These are phyloP conservation scores for Grapholita molesta DNA, from an alignment of 1,140 invertebrate species.

Conservation along the genomic window DNA sequence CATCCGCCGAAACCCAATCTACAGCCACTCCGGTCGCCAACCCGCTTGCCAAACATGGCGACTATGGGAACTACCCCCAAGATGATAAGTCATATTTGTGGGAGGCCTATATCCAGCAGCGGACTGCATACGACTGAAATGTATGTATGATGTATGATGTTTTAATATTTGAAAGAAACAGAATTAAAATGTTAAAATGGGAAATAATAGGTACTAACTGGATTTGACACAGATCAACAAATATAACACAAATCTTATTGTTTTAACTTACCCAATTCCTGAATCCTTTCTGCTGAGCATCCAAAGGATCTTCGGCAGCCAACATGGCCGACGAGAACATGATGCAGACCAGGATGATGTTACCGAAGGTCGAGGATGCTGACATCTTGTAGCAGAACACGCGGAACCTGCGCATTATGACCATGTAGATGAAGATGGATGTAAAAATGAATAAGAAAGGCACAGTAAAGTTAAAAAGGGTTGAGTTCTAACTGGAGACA, in stretches of 20 bases:
- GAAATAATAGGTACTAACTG: too few species aligned
- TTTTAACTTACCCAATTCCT: conserved; percentile 57
- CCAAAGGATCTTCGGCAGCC: conserved; percentile 97
- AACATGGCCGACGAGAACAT: conserved; percentile 99
- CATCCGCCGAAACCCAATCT: too few species aligned
- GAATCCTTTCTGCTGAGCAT: conserved; percentile 82
- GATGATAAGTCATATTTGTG: too few species aligned
- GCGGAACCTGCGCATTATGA: conserved; percentile 86
- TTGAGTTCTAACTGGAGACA: neutral
- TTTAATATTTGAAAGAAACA: too few species aligned
- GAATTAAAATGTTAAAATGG: too few species aligned
- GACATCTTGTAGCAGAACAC: conserved; percentile 97
- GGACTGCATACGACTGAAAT: too few species aligned
- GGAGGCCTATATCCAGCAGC: too few species aligned
- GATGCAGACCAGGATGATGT: conserved; percentile 98
- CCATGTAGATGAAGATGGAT: neutral
- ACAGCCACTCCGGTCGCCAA: too few species aligned
- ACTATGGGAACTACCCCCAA: too few species aligned
- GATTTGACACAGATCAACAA: too few species aligned
- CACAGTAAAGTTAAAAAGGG: neutral
- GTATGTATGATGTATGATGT: too few species aligned
- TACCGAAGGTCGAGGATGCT: conserved; percentile 97
- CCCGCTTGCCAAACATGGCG: too few species aligned
- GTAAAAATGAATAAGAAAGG: neutral
- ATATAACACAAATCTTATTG: neutral